Conservation (phyloP, 2,888 invertebrate genomes). For the Brachyptera putata region DNA sequence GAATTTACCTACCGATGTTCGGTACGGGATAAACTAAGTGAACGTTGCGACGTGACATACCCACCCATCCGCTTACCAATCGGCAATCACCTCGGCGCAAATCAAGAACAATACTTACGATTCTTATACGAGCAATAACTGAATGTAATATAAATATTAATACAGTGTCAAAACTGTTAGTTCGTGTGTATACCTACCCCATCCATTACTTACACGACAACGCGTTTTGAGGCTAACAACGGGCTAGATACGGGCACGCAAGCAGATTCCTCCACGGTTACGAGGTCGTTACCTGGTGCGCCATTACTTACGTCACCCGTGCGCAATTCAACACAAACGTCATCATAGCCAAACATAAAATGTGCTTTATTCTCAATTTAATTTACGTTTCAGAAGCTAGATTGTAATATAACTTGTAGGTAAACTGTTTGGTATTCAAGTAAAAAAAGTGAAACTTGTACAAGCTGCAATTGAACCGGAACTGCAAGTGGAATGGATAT, state of each 20-base stretch:
- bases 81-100: not conserved
- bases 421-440: too few relatives aligned
- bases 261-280: conserved; percentile 22
- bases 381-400: too few relatives aligned
- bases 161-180: too few relatives aligned
- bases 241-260: conserved; percentile 23
- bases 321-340: conserved; percentile 42
- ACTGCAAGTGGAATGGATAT: too few relatives aligned
- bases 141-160: too few relatives aligned
- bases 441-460: too few relatives aligned
- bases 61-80: not conserved
- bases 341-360: not conserved
- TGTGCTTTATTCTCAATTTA: not conserved
- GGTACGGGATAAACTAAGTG: not conserved
- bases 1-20: not conserved
- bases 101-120: not conserved
- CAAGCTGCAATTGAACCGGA: too few relatives aligned
- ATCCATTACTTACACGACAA: conserved; percentile 38
- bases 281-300: conserved; percentile 54
- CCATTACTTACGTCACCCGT: conserved; percentile 51
- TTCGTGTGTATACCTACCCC: conserved; percentile 37
- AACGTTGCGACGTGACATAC: not conserved
- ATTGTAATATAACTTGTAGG: too few relatives aligned
- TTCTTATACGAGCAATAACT: not conserved
- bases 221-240: conserved; percentile 25